Base-by-base conservation (phyloP, 2,888 invertebrate genomes). In the Pristionchus arcanus region DNA sequence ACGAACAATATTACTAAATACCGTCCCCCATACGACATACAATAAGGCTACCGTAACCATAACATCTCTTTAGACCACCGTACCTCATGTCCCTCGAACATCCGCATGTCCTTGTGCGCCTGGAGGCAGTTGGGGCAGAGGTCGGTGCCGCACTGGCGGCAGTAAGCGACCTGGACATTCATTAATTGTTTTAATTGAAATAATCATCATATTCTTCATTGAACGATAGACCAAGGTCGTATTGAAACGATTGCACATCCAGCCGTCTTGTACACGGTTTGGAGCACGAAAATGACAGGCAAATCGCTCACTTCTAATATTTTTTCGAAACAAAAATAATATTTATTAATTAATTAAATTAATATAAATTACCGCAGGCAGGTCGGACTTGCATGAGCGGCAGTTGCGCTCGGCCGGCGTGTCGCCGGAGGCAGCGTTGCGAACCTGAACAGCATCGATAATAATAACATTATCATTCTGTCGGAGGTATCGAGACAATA, bases 91-190 rank as follows among this genome's bases (percentile, higher is more conserved):
- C 97, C 97, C 96, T 98, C 98, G 95, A 98, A 98, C 96, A 98
- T 98, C 93, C 98, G 97, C 98, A 98, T 98, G 95, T 97, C 98
- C 95, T 98, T 97, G 96, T 98, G 98, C 90, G 98, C 98, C 71
- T 97, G 97, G 94, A 98, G 98, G 96, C 98, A 98, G 95, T 98
- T 97, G 91, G 97, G 97, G 96, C 98, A 98, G 87, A 98, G 96
- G 95, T 98, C 97, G 96, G 98, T 98, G 95, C 98, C 97, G 96
- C 98, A 98, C 95, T 98, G 98, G 94, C 97, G 97, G 96, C 98
- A 98, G 91, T 92, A 97, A 21, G 98, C 98, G 87, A 98, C 68
- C 68, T 68, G 68, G 1, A 31, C 37, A 21, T 28, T 74, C 1
- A 89, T 31, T 31, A 5, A 66, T 68, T 68, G 15, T 49, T 9